phyloP scores from a whole-genome alignment of 1,140 invertebrate genomes.

The Carposina sasakii region DNA sequence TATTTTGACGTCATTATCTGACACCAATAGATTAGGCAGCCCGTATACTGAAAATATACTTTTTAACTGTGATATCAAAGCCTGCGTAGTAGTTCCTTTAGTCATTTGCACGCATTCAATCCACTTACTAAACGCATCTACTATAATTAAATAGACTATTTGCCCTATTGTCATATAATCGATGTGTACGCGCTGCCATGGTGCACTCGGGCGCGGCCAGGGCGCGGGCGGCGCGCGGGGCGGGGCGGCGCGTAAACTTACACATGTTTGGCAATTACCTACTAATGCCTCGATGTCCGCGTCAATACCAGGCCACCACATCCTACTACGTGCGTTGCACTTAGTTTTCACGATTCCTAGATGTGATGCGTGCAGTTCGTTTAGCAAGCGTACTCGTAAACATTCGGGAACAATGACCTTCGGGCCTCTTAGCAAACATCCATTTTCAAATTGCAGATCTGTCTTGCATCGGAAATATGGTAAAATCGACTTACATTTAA shows the following conservation, averaged over 20 bases:
- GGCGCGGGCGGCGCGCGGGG: constrained; percentile 5
- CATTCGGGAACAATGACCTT: constrained; percentile 39
- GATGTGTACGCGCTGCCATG: background rate
- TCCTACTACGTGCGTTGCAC: constrained; percentile 35
- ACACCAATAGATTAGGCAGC: background rate
- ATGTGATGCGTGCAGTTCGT: constrained; percentile 49
- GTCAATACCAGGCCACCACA: background rate
- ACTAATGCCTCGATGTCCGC: background rate
- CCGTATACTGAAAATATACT: background rate
- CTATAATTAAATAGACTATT: background rate
- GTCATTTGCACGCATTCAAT: background rate
- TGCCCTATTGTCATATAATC: constrained; percentile 1
- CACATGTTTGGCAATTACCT: background rate
- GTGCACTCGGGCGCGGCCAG: constrained; percentile 2
- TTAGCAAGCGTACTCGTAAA: constrained; percentile 28
- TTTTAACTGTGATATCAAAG: background rate
- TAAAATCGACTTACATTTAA: background rate
- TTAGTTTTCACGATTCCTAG: constrained; percentile 56
- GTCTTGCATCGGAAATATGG: constrained; percentile 10
- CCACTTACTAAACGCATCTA: background rate
- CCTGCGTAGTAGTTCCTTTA: background rate
- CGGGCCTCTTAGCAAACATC: constrained; percentile 19
- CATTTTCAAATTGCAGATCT: constrained; percentile 4
- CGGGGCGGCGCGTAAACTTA: background rate
- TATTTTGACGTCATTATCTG: constrained; percentile 8